Evolutionary conservation across 1,140 invertebrate genomes (phyloP).

Genomic region (Rhysida immarginata): DNA sequence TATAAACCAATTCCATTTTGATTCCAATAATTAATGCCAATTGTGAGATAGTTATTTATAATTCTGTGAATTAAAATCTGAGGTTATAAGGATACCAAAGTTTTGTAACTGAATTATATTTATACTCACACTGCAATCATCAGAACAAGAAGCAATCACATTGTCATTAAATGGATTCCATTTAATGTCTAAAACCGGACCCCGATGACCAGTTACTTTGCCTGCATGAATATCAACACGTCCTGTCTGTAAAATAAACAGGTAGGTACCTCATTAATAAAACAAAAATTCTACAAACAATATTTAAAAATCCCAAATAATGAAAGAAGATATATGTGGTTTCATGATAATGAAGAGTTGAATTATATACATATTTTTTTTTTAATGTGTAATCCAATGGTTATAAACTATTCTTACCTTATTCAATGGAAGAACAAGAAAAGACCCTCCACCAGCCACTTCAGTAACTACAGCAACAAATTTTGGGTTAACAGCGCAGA

Average conservation of each 20-base stretch:
- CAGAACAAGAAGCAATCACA: constrained; percentile 84
- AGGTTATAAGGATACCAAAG: constrained; percentile 5
- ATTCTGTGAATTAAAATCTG: not conserved
- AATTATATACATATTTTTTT: too few relatives aligned
- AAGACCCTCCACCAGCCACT: constrained; percentile 83
- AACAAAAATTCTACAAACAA: too few relatives aligned
- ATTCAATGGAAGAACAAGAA: constrained; percentile 74
- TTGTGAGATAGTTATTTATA: too few relatives aligned
- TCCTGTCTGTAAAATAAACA: constrained; percentile 17
- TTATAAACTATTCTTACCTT: constrained; percentile 44
- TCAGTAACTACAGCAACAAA: constrained; percentile 87
- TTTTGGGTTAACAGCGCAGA: constrained; percentile 86
- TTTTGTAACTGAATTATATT: too few relatives aligned
- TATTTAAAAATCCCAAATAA: too few relatives aligned
- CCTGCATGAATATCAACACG: constrained; percentile 42
- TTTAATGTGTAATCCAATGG: too few relatives aligned
- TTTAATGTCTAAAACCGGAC: constrained; percentile 68
- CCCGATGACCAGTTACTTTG: constrained; percentile 62
- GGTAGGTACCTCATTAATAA: too few relatives aligned
- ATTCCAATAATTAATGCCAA: too few relatives aligned
- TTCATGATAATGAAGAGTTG: too few relatives aligned
- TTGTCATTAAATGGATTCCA: constrained; percentile 91
- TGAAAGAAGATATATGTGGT: too few relatives aligned
- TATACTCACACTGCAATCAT: constrained; percentile 67
- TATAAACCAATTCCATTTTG: too few relatives aligned